Evolutionary conservation across 1,140 invertebrate species (phyloP), one percentile per base, ranked within the genome.

Genomic region (Rhopalosiphum maidis): DNA sequence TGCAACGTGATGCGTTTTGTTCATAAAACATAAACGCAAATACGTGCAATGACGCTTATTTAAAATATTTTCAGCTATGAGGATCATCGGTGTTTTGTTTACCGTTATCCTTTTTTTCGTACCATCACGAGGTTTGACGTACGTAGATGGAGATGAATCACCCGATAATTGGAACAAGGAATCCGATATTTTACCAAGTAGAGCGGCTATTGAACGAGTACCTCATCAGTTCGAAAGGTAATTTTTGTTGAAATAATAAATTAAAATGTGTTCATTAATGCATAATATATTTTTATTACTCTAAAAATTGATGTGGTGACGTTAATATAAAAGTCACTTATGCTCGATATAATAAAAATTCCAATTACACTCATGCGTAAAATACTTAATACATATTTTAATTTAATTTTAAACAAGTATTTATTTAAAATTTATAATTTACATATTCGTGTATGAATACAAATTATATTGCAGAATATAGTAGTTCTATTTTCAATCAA

Each of bases 61-160:
- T 91, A 48, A 91, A 91, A 82, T 82, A 48, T 91, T 93, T 93
- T 55, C 91, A 93, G 91, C 91, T 48, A 93, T 93, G 77, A 85
- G 77, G 89, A 90, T 90, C 30, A 41, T 93, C 68, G 77, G 46
- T 54, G 48, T 85, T 51, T 86, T 25, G 82, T 93, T 85, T 54
- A 86, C 91, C 91, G 91, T 93, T 93, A 93, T 86, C 48, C 35
- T 93, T 54, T 55, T 93, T 51, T 85, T 43, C 30, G 15, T 83
- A 54, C 91, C 46, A 54, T 41, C 91, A 25, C 91, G 51, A 86
- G 37, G 82, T 23, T 15, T 25, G 9, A 41, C 48, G 35, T 30
- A 41, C 7, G 41, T 30, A 37, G 48, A 89, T 37, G 18, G 77
- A 35, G 41, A 68, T 23, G 91, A 83, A 82, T 37, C 41, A 21